These are phyloP conservation scores for Leucoraja erinaceus DNA, from an alignment of 2,113 vertebrate genomes.

Conservation along the genomic window DNA sequence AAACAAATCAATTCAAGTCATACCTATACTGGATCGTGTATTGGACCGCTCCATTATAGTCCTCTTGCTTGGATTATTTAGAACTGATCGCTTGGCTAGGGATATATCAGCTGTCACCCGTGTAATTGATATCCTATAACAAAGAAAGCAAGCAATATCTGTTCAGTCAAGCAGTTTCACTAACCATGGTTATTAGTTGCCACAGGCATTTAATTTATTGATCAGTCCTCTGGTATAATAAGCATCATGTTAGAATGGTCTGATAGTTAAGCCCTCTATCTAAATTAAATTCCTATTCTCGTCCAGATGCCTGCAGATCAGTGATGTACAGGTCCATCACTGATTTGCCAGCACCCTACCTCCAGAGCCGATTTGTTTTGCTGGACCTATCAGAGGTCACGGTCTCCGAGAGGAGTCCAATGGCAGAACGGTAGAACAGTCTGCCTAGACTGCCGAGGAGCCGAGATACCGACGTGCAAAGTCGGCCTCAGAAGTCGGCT, in stretches of 20 bases:
- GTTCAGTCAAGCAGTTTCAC: constrained; percentile 6
- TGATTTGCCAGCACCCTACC: no score
- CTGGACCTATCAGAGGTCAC: no score
- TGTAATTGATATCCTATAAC: constrained; percentile 91
- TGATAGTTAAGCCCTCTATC: not conserved
- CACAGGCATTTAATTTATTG: constrained; percentile 1
- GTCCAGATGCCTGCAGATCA: not conserved
- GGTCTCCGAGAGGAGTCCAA: no score
- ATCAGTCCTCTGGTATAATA: not conserved
- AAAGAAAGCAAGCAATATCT: constrained; percentile 43
- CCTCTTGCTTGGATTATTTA: constrained; percentile 97
- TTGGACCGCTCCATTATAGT: constrained; percentile 95
- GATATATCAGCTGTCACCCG: constrained; percentile 98
- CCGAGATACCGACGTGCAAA: no score
- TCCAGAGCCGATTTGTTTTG: no score
- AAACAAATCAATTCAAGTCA: not conserved
- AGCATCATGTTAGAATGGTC: not conserved
- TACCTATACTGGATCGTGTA: constrained; percentile 91
- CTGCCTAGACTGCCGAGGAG: no score
- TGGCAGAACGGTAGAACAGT: no score
- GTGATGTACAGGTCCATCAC: no score
- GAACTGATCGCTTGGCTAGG: constrained; percentile 93
- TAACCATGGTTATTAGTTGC: not conserved
- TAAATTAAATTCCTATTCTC: not conserved
- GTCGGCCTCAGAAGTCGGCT: no score